Percentiles rank a stretch among this genome's conserved stretches.
These are phyloP conservation scores for Austrolebias charrua DNA, from an alignment of 2,797 vertebrate species.

Conservation along the genomic window DNA sequence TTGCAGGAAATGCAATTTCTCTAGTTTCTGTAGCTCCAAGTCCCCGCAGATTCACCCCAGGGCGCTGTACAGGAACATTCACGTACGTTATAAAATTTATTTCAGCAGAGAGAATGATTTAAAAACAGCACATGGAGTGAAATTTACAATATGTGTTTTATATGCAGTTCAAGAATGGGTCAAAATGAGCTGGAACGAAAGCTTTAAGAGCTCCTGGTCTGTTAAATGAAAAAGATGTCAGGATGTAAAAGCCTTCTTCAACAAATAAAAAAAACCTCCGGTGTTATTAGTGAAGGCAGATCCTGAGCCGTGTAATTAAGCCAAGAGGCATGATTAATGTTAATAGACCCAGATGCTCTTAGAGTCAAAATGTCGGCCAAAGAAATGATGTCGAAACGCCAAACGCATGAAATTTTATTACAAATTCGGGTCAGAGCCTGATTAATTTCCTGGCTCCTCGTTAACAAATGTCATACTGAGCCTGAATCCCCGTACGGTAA, in stretches of 20 bases:
- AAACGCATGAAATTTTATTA: background rate
- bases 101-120: too few relatives aligned
- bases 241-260: background rate
- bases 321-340: slow-evolving; percentile 13
- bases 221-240: background rate
- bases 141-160: too few relatives aligned
- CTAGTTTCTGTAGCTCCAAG: too few relatives aligned
- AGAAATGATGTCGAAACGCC: slow-evolving; percentile 1
- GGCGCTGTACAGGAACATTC: too few relatives aligned
- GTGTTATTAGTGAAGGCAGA: background rate
- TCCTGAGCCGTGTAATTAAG: slow-evolving; percentile 2
- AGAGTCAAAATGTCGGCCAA: slow-evolving; percentile 8
- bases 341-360: slow-evolving; percentile 8
- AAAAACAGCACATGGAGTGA: too few relatives aligned
- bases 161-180: too few relatives aligned
- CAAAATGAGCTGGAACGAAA: background rate
- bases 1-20: too few relatives aligned
- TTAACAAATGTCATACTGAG: background rate
- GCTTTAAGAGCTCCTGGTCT: background rate
- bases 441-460: background rate
- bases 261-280: background rate
- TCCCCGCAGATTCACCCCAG: too few relatives aligned
- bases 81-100: too few relatives aligned
- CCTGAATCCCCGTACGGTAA: background rate
- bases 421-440: slow-evolving; percentile 1